Evolutionary conservation across 2,113 vertebrate species (phyloP).

Genomic region (Oriolus oriolus): DNA sequence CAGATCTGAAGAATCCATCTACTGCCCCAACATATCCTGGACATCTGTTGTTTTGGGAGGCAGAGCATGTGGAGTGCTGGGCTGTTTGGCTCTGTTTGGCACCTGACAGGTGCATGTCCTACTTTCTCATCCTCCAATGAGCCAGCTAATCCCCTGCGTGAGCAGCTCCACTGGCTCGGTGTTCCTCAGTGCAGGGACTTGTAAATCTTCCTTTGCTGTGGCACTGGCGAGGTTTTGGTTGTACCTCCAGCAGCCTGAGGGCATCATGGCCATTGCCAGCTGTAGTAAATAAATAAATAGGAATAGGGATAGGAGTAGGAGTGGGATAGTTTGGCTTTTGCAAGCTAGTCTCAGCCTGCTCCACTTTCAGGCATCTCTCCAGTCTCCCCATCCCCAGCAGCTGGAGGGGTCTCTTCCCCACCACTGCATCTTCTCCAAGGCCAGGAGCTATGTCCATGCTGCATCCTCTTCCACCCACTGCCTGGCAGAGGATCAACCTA

Average conservation of each 20-base stretch:
- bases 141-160: background rate
- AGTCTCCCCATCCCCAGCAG: background rate
- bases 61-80: background rate
- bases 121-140: background rate
- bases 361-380: background rate
- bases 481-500: background rate
- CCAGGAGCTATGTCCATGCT: background rate
- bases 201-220: background rate
- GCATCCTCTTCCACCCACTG: background rate
- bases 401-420: background rate
- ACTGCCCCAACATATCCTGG: background rate
- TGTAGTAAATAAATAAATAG: background rate
- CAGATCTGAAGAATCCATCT: background rate
- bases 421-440: background rate
- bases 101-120: background rate
- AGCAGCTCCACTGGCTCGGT: background rate
- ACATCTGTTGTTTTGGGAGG: background rate
- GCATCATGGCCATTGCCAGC: background rate
- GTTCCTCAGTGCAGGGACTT: accelerated
- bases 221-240: background rate
- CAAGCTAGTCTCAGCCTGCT: background rate
- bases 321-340: background rate
- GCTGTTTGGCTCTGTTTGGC: background rate
- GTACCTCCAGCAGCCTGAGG: background rate
- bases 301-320: background rate